phyloP scores from a whole-genome alignment of 2,888 invertebrate genomes.

The Chromoteleia sp. region DNA sequence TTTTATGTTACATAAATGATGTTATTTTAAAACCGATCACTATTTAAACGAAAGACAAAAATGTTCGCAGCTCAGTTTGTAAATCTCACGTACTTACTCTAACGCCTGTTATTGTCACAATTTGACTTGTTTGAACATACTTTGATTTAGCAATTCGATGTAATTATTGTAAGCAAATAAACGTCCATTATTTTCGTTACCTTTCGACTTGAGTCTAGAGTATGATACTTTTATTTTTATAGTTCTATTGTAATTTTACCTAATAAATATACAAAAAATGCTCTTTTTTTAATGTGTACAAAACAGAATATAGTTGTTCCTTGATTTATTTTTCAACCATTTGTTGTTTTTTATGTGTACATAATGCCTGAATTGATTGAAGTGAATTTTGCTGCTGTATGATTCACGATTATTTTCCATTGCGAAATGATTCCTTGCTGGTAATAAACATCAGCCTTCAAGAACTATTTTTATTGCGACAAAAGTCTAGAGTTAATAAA shows the following conservation, averaged over 20 bases:
- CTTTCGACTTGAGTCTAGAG: conserved; percentile 30
- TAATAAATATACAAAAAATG: conserved; percentile 11
- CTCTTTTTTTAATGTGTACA: conserved; percentile 7
- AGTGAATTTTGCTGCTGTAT: conserved; percentile 43
- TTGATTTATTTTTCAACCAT: conserved; percentile 1
- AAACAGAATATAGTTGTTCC: conserved; percentile 3
- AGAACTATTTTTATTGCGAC: conserved; percentile 37
- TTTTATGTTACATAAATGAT: no score
- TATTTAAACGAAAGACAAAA: background rate
- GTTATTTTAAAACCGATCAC: no score
- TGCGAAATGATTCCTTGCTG: conserved; percentile 43
- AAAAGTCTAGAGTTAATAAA: conserved; percentile 49
- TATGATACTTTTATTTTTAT: conserved; percentile 17
- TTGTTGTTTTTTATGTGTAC: conserved; percentile 32
- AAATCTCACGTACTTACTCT: conserved; percentile 31
- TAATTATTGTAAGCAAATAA: conserved; percentile 52
- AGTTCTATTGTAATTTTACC: conserved; percentile 10
- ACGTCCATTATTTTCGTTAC: conserved; percentile 58
- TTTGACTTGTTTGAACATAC: conserved; percentile 37
- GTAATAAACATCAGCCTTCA: conserved; percentile 45
- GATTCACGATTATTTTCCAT: conserved; percentile 34
- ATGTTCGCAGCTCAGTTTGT: conserved; percentile 16
- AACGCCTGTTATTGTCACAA: conserved; percentile 40
- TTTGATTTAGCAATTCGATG: conserved; percentile 52
- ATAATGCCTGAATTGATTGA: conserved; percentile 54